These are phyloP conservation scores for Ormyrus pomaceus DNA, from an alignment of 2,888 invertebrate species.

Conservation along the genomic window DNA sequence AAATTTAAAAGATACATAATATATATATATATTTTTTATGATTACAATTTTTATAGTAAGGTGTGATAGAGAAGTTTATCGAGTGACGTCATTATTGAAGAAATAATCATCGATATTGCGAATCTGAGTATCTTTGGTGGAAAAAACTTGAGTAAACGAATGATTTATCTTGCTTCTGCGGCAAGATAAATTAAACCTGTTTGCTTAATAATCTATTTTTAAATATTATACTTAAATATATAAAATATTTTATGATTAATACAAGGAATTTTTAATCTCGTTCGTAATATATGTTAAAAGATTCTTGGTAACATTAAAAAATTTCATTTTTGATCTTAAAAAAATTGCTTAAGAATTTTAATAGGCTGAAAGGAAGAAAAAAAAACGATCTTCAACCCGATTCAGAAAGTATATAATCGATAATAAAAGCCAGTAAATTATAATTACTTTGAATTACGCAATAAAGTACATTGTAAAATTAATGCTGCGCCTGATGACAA, in stretches of 20 bases:
- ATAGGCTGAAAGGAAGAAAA: no score
- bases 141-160: no score
- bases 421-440: slow-evolving; percentile 27
- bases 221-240: no score
- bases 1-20: slow-evolving; percentile 9
- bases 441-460: slow-evolving; percentile 48
- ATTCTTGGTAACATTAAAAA: no score
- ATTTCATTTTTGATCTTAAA: no score
- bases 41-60: slow-evolving; percentile 23
- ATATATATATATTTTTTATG: slow-evolving; percentile 20
- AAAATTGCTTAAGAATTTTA: no score
- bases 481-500: slow-evolving; percentile 43
- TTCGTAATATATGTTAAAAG: no score
- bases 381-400: no score
- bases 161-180: not conserved
- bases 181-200: slow-evolving; percentile 17
- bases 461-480: slow-evolving; percentile 42
- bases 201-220: no score
- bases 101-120: not conserved
- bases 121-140: not conserved
- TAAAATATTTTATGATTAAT: no score
- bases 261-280: no score
- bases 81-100: slow-evolving; percentile 1
- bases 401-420: not conserved
- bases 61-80: slow-evolving; percentile 18